phyloP scores from a whole-genome alignment of 2,888 invertebrate species.

The Argyresthia goedartella region DNA sequence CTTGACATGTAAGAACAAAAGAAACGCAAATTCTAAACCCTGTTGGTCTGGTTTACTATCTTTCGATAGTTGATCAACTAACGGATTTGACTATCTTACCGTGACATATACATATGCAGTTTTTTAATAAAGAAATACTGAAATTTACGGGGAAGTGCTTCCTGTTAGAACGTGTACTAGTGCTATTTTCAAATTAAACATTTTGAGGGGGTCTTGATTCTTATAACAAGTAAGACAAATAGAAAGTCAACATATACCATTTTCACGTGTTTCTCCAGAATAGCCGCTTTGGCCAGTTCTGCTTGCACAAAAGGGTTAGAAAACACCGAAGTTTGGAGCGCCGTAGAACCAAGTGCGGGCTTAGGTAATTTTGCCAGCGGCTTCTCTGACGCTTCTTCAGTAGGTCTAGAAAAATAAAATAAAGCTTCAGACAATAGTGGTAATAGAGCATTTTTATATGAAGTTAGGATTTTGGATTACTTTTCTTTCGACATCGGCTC shows the following conservation, averaged over 20 bases:
- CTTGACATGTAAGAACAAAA: too few species aligned
- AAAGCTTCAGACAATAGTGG: not conserved
- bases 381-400: slow-evolving; percentile 1
- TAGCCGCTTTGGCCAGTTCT: slow-evolving; percentile 87
- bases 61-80: too few species aligned
- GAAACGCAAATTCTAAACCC: too few species aligned
- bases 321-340: slow-evolving; percentile 81
- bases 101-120: too few species aligned
- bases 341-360: slow-evolving; percentile 71
- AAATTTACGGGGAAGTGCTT: too few species aligned
- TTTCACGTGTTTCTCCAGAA: slow-evolving; percentile 92
- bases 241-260: slow-evolving; percentile 80
- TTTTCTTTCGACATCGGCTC: slow-evolving; percentile 43
- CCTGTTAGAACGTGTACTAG: too few species aligned
- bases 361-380: slow-evolving; percentile 67
- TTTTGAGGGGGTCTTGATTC: too few species aligned
- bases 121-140: too few species aligned
- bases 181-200: too few species aligned
- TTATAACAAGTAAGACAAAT: slow-evolving; percentile 14
- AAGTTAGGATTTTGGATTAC: slow-evolving; percentile 31
- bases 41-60: too few species aligned
- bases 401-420: slow-evolving; percentile 6
- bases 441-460: slow-evolving; percentile 17
- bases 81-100: too few species aligned
- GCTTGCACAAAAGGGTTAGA: slow-evolving; percentile 89